Conservation (phyloP, 2,113 vertebrate genomes). For the Tinamus guttatus region DNA sequence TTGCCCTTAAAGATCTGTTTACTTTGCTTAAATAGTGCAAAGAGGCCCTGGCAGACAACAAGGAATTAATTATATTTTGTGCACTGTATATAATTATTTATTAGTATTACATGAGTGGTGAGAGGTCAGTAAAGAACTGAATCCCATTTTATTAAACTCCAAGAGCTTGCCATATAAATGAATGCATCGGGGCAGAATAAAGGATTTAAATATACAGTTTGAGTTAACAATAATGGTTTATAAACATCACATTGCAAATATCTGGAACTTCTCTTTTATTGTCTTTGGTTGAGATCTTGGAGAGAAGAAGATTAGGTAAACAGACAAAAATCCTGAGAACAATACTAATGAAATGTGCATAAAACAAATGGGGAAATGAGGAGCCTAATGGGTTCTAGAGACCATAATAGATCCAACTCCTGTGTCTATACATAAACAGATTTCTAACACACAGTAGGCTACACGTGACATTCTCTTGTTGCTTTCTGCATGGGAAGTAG, state of each 20-base stretch:
- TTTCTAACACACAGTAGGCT: not conserved
- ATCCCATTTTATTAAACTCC: slow-evolving; percentile 21
- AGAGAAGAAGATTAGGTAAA: not conserved
- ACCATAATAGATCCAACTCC: not conserved
- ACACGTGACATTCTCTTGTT: not conserved
- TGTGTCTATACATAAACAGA: rapidly evolving
- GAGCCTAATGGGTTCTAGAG: not conserved
- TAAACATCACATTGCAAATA: slow-evolving; percentile 22
- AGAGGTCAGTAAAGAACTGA: slow-evolving; percentile 58
- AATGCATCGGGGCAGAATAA: slow-evolving; percentile 19
- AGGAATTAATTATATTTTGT: slow-evolving; percentile 42
- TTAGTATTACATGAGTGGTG: slow-evolving; percentile 24
- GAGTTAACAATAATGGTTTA: slow-evolving; percentile 16
- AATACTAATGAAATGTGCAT: not conserved
- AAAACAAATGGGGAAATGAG: not conserved
- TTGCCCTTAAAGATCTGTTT: not conserved
- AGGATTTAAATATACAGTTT: slow-evolving; percentile 28
- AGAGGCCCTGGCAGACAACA: not conserved
- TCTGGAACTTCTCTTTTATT: not conserved
- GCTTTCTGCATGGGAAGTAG: not conserved
- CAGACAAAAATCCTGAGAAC: not conserved
- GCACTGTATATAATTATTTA: slow-evolving; percentile 1
- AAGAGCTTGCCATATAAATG: slow-evolving; percentile 10
- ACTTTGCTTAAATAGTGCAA: slow-evolving; percentile 19
- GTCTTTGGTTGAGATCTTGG: not conserved